Evolutionary conservation across 2,113 vertebrate species (phyloP).

Genomic region (Ptilonorhynchus violaceus): DNA sequence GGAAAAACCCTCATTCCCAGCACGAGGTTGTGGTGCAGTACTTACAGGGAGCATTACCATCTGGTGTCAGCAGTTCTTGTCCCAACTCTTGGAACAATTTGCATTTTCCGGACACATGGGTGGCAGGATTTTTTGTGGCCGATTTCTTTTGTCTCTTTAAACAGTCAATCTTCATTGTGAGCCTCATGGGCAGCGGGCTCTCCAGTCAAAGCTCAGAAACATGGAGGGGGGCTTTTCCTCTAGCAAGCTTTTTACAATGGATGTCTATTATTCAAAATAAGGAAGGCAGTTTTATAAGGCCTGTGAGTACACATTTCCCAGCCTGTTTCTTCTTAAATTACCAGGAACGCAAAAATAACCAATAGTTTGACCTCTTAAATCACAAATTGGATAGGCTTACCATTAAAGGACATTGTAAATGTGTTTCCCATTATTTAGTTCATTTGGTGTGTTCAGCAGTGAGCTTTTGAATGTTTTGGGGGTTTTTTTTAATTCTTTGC

Average conservation of each 20-base stretch:
- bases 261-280: slow-evolving; percentile 71
- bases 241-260: slow-evolving; percentile 51
- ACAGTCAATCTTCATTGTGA: background rate
- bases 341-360: slow-evolving; percentile 77
- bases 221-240: slow-evolving; percentile 45
- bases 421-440: slow-evolving; percentile 81
- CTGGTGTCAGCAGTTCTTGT: slow-evolving; percentile 30
- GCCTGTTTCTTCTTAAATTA: slow-evolving; percentile 74
- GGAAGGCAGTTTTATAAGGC: slow-evolving; percentile 72
- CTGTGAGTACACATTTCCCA: slow-evolving; percentile 62
- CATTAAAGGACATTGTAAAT: slow-evolving; percentile 75
- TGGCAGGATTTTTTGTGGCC: slow-evolving; percentile 27
- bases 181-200: slow-evolving; percentile 35
- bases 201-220: background rate
- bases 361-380: slow-evolving; percentile 79
- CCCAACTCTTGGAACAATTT: background rate
- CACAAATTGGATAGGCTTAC: slow-evolving; percentile 76
- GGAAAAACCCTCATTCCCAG: background rate
- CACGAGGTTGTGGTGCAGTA: rapidly evolving
- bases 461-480: slow-evolving; percentile 62
- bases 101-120: slow-evolving; percentile 41
- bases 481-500: slow-evolving; percentile 1
- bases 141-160: slow-evolving; percentile 30
- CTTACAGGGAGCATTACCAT: background rate
- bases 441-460: slow-evolving; percentile 72